Evolutionary conservation across 1,140 invertebrate species (phyloP).

Genomic region (Thaumatotibia leucotreta): DNA sequence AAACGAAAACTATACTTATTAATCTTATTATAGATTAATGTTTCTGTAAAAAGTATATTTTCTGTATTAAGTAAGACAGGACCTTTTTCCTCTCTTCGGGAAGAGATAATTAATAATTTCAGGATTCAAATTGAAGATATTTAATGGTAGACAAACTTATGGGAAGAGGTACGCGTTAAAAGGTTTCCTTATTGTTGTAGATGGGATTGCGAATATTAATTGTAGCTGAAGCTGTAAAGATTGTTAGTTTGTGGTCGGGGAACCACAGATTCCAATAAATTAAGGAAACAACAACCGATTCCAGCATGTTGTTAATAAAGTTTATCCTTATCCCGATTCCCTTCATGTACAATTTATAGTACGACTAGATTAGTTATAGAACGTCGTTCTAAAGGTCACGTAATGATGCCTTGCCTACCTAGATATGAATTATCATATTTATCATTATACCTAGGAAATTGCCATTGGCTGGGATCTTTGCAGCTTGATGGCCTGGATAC

Average conservation of each 20-base stretch:
- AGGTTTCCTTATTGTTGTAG: slow-evolving; percentile 13
- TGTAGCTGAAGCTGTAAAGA: not conserved
- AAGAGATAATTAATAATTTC: not conserved
- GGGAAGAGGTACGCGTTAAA: not conserved
- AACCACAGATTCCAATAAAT: slow-evolving; percentile 9
- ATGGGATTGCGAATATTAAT: not conserved
- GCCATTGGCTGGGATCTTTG: too few relatives aligned
- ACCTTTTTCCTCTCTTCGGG: not conserved
- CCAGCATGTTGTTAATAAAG: not conserved
- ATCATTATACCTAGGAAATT: too few relatives aligned
- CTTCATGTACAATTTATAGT: not conserved
- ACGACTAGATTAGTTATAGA: too few relatives aligned
- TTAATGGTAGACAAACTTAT: not conserved
- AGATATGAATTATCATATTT: too few relatives aligned
- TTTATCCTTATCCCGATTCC: not conserved
- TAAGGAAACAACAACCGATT: slow-evolving; percentile 9
- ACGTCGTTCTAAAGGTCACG: too few relatives aligned
- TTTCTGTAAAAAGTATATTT: too few relatives aligned
- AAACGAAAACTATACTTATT: too few relatives aligned
- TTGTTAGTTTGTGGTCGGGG: not conserved
- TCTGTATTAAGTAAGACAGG: too few relatives aligned
- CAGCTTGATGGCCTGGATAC: too few relatives aligned
- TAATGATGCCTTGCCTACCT: too few relatives aligned
- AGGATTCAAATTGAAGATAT: not conserved
- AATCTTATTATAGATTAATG: too few relatives aligned